Conservation (phyloP, 2,113 vertebrate species). For the Paraplagusia blochii region DNA sequence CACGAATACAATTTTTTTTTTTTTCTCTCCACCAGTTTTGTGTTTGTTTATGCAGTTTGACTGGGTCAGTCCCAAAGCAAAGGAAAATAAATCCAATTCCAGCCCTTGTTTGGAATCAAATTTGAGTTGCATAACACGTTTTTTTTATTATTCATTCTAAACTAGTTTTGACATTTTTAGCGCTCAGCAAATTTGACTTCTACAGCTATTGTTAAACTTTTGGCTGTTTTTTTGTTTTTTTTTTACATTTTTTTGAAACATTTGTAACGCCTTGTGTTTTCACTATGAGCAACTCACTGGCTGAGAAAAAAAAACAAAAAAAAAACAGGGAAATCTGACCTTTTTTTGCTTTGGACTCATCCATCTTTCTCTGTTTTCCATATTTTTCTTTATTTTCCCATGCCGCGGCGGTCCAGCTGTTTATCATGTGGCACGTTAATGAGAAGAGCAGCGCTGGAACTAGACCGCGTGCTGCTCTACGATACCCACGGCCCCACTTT, state of each 20-base stretch:
- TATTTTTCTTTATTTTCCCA: constrained; percentile 10
- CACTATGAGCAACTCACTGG: neutral
- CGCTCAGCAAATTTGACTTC: too few relatives aligned
- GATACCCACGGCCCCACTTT: constrained; percentile 29
- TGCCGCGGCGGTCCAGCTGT: constrained; percentile 15
- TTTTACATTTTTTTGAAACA: constrained; percentile 14
- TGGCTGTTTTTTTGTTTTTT: neutral
- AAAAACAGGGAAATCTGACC: constrained; percentile 20
- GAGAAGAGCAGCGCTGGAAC: constrained; percentile 35
- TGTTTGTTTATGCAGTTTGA: constrained; percentile 13
- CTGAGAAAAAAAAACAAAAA: neutral
- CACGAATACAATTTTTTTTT: too few relatives aligned
- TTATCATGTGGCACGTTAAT: constrained; percentile 41
- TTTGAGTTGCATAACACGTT: constrained; percentile 23
- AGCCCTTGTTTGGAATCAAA: constrained; percentile 39
- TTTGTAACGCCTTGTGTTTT: constrained; percentile 29
- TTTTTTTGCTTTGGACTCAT: constrained; percentile 17
- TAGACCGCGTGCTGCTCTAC: constrained; percentile 39
- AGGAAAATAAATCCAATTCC: constrained; percentile 23
- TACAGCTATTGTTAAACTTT: too few relatives aligned
- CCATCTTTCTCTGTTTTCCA: constrained; percentile 14
- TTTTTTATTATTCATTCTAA: neutral
- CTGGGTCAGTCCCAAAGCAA: constrained; percentile 26
- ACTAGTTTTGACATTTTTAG: too few relatives aligned
- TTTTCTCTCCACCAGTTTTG: neutral